Evolutionary conservation across 2,888 invertebrate species (phyloP).

Genomic region (Morpho achilles): DNA sequence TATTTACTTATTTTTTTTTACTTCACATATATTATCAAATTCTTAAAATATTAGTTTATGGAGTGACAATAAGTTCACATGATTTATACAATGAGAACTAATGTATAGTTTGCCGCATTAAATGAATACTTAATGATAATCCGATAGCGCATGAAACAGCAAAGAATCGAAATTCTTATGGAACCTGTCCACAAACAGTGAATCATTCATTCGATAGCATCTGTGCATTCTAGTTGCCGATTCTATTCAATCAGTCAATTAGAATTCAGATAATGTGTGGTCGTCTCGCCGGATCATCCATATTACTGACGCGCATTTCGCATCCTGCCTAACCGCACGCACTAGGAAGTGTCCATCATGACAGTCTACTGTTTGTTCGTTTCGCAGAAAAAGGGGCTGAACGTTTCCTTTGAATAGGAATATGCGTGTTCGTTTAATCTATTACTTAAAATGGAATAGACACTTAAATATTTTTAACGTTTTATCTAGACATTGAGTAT

Average conservation of each 20-base stretch:
- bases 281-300: constrained; percentile 66
- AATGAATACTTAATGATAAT: too few species aligned
- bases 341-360: constrained; percentile 55
- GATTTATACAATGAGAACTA: too few species aligned
- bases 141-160: too few species aligned
- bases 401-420: constrained; percentile 9
- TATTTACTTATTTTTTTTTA: too few species aligned
- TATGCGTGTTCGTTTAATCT: not conserved
- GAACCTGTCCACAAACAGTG: constrained; percentile 36
- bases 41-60: too few species aligned
- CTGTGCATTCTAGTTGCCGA: constrained; percentile 58
- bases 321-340: constrained; percentile 60
- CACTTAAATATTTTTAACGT: too few species aligned
- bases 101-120: too few species aligned
- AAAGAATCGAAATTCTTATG: constrained; percentile 4
- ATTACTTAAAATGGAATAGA: not conserved
- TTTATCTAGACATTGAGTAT: too few species aligned
- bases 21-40: too few species aligned
- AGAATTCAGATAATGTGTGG: constrained; percentile 64
- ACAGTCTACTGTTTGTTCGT: constrained; percentile 25
- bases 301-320: constrained; percentile 58
- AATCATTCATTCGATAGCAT: constrained; percentile 53
- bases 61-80: too few species aligned
- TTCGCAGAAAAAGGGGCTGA: constrained; percentile 20
- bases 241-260: constrained; percentile 69